Evolutionary conservation across 2,113 vertebrate species (phyloP).

Genomic region (Eudyptes chrysolophus): DNA sequence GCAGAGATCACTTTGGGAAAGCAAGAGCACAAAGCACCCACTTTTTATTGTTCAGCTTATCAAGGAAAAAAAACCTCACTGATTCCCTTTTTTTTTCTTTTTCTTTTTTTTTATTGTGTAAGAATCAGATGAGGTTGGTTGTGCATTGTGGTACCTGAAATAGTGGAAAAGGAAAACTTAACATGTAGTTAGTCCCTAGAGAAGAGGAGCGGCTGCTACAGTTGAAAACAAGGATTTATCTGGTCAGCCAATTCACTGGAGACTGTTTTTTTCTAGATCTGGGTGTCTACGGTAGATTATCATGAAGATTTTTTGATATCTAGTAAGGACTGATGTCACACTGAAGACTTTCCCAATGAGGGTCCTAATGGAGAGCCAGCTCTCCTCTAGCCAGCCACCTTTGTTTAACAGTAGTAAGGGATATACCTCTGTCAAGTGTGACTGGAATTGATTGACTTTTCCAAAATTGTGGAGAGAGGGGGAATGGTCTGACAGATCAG

Average conservation of each 20-base stretch:
- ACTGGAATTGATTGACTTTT: background rate
- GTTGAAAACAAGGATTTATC: background rate
- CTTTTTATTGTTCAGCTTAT: background rate
- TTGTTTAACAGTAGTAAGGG: background rate
- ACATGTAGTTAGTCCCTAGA: background rate
- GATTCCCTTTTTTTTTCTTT: background rate
- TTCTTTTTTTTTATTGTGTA: background rate
- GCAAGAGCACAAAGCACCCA: background rate
- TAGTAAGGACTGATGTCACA: background rate
- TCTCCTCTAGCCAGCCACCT: background rate
- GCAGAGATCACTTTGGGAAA: background rate
- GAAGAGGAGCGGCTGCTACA: background rate
- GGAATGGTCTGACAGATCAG: background rate
- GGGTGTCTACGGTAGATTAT: accelerated
- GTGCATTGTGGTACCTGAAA: background rate
- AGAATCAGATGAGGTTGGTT: background rate
- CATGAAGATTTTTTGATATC: background rate
- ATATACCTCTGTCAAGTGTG: background rate
- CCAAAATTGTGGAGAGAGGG: background rate
- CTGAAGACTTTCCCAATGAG: background rate
- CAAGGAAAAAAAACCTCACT: background rate
- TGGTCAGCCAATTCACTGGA: background rate
- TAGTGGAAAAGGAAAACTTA: background rate
- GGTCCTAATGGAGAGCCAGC: background rate
- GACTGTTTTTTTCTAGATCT: background rate